Evolutionary conservation across 2,888 invertebrate genomes (phyloP).

Genomic region (Anthrax anthrax): DNA sequence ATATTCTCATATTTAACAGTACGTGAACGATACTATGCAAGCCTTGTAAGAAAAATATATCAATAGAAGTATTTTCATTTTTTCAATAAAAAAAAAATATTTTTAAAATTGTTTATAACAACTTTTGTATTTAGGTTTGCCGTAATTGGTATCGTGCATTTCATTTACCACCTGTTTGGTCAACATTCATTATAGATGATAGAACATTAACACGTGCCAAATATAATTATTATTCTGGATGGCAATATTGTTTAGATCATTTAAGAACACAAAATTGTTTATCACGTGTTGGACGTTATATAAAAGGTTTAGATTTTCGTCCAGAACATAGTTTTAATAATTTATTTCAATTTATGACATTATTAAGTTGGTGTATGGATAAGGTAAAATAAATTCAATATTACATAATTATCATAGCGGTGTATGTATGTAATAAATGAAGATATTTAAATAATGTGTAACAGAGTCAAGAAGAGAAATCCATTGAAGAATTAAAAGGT

Average conservation of each 20-base stretch:
- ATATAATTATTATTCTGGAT: constrained; percentile 69
- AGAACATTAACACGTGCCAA: constrained; percentile 56
- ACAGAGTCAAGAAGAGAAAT: constrained; percentile 14
- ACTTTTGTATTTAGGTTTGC: constrained; percentile 23
- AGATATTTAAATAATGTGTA: too few species aligned
- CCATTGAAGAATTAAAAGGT: constrained; percentile 26
- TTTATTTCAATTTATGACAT: constrained; percentile 69
- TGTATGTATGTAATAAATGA: too few species aligned
- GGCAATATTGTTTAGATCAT: constrained; percentile 65
- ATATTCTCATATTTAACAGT: constrained; percentile 54
- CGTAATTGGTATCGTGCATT: constrained; percentile 52
- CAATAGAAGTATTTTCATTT: constrained; percentile 23
- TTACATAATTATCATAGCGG: too few species aligned
- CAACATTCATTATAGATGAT: constrained; percentile 55
- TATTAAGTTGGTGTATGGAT: constrained; percentile 60
- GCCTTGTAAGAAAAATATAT: too few species aligned
- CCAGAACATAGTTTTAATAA: constrained; percentile 68
- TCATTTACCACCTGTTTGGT: constrained; percentile 61
- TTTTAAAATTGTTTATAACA: neutral
- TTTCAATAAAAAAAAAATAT: neutral
- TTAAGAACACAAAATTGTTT: constrained; percentile 56
- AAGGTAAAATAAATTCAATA: constrained; percentile 31
- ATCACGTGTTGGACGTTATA: constrained; percentile 48
- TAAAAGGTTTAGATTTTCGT: constrained; percentile 51
- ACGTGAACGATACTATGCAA: constrained; percentile 57